phyloP scores from a whole-genome alignment of 2,888 invertebrate species.

The Drosophila pegasa region DNA sequence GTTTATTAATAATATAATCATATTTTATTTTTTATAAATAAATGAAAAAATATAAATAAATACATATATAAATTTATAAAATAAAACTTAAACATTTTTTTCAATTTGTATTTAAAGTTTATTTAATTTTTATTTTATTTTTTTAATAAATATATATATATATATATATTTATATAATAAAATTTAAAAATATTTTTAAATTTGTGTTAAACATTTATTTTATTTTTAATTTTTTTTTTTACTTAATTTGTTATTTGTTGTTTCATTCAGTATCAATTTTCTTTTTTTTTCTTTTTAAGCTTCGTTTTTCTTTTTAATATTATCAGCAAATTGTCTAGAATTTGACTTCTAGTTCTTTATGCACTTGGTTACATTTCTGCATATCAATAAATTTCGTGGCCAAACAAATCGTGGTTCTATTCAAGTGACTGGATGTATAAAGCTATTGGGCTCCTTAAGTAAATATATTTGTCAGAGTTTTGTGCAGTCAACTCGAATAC shows the following conservation, averaged over 20 bases:
- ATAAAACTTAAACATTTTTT: too few relatives aligned
- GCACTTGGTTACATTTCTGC: background rate
- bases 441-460: conserved; percentile 21
- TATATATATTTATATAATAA: background rate
- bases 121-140: too few relatives aligned
- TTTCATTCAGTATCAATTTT: background rate
- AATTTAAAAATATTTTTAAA: too few relatives aligned
- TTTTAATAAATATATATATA: background rate
- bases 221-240: background rate
- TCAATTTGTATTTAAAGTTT: too few relatives aligned
- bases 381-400: background rate
- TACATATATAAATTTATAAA: too few relatives aligned
- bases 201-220: too few relatives aligned
- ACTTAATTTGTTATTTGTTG: background rate
- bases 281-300: too few relatives aligned
- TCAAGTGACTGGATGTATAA: conserved; percentile 13
- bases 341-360: background rate
- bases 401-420: conserved; percentile 12
- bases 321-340: background rate
- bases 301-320: too few relatives aligned
- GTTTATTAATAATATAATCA: too few relatives aligned
- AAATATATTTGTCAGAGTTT: conserved; percentile 43
- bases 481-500: conserved; percentile 41
- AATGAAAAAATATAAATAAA: too few relatives aligned
- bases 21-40: too few relatives aligned